Evolutionary conservation across 2,797 vertebrate species (phyloP), one percentile per base, ranked within the genome.

Genomic region (Columba guinea): DNA sequence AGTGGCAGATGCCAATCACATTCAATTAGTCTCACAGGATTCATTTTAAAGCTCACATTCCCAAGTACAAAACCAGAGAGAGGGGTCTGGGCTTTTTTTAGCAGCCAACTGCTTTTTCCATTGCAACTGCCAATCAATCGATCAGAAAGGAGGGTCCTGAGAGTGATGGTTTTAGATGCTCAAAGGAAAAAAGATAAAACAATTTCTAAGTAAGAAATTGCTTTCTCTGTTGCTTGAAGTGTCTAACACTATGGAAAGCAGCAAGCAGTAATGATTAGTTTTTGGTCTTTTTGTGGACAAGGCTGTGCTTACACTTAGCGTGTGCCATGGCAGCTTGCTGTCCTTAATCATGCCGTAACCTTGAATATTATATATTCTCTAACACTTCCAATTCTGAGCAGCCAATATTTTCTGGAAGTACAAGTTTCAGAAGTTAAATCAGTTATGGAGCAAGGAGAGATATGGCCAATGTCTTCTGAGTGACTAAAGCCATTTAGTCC

Each of bases 171-270:
- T 94, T 89, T 91, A 91, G 67, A 89, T 91, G 81, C 90, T 95
- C 28, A 76, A 95, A 97, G 84, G 39, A 95, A 97, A 95, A 89
- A 94, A 73, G 64, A 89, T 90, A 94, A 97, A 97, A 91, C 95
- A 96, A 98, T 97, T 97, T 96, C 90, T 93, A 94, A 83, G 73
- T 64, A 95, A 91, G 90, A 93, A 97, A 97, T 95, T 90, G 87
- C 89, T 97, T 94, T 91, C 88, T 92, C 94, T 87, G 1, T 92
- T 94, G 55, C 91, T 95, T 79, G 69, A 92, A 68, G 62, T 56
- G 41, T 93, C 86, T 92, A 35, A 86, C 81, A 90, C 83, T 46
- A 46, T 37, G 89, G 94, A 94, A 96, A 97, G 93, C n/a, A 91
- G 82, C 84, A 96, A 95, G 67, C 59, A 90, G 58, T 67, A 91